A percentile compares a stretch with the other conserved stretches of the same genome.
These are phyloP conservation scores for Phallusia fumigata DNA, from an alignment of 23 tunicate species.

Conservation along the genomic window DNA sequence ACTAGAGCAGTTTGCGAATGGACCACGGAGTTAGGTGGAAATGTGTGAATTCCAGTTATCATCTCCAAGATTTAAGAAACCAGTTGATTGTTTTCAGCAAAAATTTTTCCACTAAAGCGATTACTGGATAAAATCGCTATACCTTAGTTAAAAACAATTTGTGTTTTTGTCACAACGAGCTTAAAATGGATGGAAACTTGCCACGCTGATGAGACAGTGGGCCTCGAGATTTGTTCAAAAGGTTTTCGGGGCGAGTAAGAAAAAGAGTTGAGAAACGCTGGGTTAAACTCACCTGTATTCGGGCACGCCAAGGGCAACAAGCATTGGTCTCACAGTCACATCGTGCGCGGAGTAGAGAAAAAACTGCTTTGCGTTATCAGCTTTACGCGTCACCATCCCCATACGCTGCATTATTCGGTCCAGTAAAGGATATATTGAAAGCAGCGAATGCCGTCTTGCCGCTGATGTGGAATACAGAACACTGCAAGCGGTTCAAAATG, in stretches of 20 bases:
- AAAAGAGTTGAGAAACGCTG: too few species aligned
- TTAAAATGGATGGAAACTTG: too few species aligned
- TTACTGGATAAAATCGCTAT: too few species aligned
- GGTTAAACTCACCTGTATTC: constrained; percentile 72
- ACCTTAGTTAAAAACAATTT: too few species aligned
- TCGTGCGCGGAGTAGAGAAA: constrained; percentile 77
- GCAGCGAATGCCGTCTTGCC: constrained; percentile 36
- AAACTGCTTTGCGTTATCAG: constrained; percentile 3
- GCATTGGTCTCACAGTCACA: constrained; percentile 55
- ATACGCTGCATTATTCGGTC: constrained; percentile 24
- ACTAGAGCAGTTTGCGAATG: neutral
- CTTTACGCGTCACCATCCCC: neutral
- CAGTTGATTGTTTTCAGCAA: too few species aligned
- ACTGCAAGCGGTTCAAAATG: neutral
- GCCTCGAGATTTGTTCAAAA: too few species aligned
- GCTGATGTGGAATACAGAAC: neutral
- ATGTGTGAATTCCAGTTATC: too few species aligned
- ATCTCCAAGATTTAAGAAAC: too few species aligned
- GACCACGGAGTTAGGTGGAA: neutral
- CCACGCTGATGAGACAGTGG: too few species aligned
- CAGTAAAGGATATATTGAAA: constrained; percentile 53
- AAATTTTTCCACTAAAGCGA: too few species aligned
- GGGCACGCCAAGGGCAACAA: constrained; percentile 48
- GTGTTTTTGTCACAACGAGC: too few species aligned
- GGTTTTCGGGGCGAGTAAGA: too few species aligned